Base-by-base conservation (phyloP, 2,113 vertebrate species). In the Grantiella picta region DNA sequence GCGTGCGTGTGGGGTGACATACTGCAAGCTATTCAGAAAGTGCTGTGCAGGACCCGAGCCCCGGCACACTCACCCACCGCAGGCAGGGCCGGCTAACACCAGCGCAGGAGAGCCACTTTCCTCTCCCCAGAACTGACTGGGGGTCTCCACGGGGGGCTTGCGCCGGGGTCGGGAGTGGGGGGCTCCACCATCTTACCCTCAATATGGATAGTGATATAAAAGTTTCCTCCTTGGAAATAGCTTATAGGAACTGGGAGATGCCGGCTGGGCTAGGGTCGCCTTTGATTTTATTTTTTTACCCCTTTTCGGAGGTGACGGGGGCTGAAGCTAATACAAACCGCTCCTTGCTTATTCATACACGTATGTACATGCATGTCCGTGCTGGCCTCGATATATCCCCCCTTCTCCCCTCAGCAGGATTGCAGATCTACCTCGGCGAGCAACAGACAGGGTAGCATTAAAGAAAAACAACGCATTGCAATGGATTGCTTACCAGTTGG, bases 401-500 rank as follows among this genome's bases (percentile, higher is more conserved):
- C 97, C 96, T 96, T 97, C 97, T 98, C 98, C 98, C 98, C 98
- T 98, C 97, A 98, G 97, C 97, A 97, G 98, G 97, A 98, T 95
- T 98, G 98, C 99, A 98, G 98, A 98, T 97, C 98, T 97, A 98
- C 94, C 97, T 98, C 96, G 89, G 71, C 56, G 97, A 98, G 98
- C 98, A 97, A 97, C 98, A 97, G 95, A 98, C 95, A 97, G 94
- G 90, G 92, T 79, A 97, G 94, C 91, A 97, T 40, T 94, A 97
- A 97, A 97, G 92, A 85, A 97, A 97, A 97, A 97, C 91, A 98
- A 96, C 94, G 97, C 84, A 97, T 97, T 97, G 96, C 97, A 94
- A 98, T 94, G 97, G 97, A 97, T 97, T 97, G 97, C 99, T 99
- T 99, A 99, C 99, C 99, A 99, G 98, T 99, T 99, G 99, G 98